Conservation (phyloP, 2,797 vertebrate genomes). For the Labeo calbasu region DNA sequence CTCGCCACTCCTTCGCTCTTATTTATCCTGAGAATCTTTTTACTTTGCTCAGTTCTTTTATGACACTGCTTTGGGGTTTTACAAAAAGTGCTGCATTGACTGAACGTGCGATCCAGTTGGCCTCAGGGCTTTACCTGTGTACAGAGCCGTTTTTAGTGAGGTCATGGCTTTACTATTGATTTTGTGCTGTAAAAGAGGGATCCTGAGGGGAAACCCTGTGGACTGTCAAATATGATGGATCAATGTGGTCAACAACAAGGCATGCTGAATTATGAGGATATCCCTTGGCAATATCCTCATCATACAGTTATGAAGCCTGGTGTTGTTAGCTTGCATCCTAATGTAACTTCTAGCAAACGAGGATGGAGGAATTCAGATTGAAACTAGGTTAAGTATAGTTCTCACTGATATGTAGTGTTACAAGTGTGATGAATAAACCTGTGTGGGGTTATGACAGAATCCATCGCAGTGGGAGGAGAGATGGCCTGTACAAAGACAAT, state of each 20-base stretch:
- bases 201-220: constrained; percentile 47
- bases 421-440: constrained; percentile 23
- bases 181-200: constrained; percentile 69
- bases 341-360: neutral
- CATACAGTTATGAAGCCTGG: neutral
- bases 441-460: constrained; percentile 66
- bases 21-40: constrained; percentile 24
- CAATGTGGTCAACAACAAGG: constrained; percentile 47
- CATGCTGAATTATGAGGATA: neutral
- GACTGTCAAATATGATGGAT: constrained; percentile 64
- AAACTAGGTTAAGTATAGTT: constrained; percentile 12
- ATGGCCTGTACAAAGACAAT: constrained; percentile 93
- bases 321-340: neutral
- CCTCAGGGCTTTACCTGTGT: constrained; percentile 45
- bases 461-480: constrained; percentile 83
- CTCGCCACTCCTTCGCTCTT: neutral
- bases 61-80: constrained; percentile 20
- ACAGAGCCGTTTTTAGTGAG: constrained; percentile 28
- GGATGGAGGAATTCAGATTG: neutral
- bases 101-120: constrained; percentile 33
- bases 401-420: constrained; percentile 12
- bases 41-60: constrained; percentile 17
- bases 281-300: neutral
- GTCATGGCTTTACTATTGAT: constrained; percentile 42
- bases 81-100: constrained; percentile 40